Evolutionary conservation across 1,140 invertebrate genomes (phyloP), one percentile per base, ranked within the genome.

Genomic region (Eriosoma lanigerum): DNA sequence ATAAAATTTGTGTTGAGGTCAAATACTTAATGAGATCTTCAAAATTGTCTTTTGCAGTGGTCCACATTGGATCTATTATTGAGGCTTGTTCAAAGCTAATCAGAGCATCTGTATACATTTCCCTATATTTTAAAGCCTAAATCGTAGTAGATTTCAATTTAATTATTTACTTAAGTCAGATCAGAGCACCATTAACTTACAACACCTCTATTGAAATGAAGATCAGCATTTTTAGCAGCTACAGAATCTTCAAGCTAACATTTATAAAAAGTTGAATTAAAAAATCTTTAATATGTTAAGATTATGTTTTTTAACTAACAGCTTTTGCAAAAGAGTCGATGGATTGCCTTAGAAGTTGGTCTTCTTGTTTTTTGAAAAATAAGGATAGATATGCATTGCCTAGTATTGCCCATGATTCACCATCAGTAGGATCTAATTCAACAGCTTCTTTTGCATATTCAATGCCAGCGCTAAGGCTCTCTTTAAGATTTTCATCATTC

Each of bases 351-450:
- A 95, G 86, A 0, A 88, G 90, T 66, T 89, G 89, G 8, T 92
- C 91, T 84, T 92, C 92, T 86, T 95, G 93, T 56, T 90, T 88
- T 64, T 89, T 89, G 86, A 96, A 96, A 86, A 93, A 96, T 64
- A 90, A 89, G 68, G 92, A 92, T 56, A 96, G 87, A 85, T 95
- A 93, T 2, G 94, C 93, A 88, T 96, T 96, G 24, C 93, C 95
- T 60, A 96, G 87, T 82, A 95, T 90, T 81, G 90, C 88, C 95
- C 95, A 96, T 0, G 94, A 96, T 19, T 89, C 87, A 19, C 94
- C 94, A 88, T 97, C 94, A 72, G 90, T 90, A 21, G 92, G 89
- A 85, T 96, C 93, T 19, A 94, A 84, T 81, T 92, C 88, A 1
- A 97, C 90, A 19, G 94, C 93, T 84, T 95, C 92, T 85, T 94